Conservation (phyloP, 2,888 invertebrate genomes). For the Melanchra persicariae region DNA sequence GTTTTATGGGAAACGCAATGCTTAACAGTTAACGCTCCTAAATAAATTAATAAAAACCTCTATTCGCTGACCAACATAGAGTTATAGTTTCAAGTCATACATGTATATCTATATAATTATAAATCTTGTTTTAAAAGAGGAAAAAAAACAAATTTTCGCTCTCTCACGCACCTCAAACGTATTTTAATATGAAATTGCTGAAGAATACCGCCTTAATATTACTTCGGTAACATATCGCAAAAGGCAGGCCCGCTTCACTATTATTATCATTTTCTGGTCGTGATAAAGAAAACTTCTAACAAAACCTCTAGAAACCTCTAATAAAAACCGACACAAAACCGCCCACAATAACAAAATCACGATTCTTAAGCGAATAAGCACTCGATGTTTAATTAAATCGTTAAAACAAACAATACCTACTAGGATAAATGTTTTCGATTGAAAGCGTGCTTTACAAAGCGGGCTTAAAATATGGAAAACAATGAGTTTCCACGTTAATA, state of each 20-base stretch:
- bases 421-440: slow-evolving; percentile 74
- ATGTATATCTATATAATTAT: no score
- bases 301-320: neutral
- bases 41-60: no score
- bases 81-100: no score
- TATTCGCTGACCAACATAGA: no score
- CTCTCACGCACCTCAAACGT: no score
- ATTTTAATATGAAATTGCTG: neutral
- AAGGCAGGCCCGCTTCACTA: no score
- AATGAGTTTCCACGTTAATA: slow-evolving; percentile 87
- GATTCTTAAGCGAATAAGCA: slow-evolving; percentile 39
- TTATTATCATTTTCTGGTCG: no score
- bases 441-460: slow-evolving; percentile 72
- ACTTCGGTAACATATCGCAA: neutral
- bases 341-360: slow-evolving; percentile 44
- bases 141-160: no score
- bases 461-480: slow-evolving; percentile 87
- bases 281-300: neutral
- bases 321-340: slow-evolving; percentile 26
- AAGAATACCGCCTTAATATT: neutral
- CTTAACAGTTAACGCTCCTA: no score
- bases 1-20: no score
- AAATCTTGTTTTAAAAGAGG: no score
- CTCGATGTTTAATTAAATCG: slow-evolving; percentile 71
- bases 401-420: slow-evolving; percentile 73